Conservation (phyloP, 1,140 invertebrate genomes). For the Philotrypesis tridentata region DNA sequence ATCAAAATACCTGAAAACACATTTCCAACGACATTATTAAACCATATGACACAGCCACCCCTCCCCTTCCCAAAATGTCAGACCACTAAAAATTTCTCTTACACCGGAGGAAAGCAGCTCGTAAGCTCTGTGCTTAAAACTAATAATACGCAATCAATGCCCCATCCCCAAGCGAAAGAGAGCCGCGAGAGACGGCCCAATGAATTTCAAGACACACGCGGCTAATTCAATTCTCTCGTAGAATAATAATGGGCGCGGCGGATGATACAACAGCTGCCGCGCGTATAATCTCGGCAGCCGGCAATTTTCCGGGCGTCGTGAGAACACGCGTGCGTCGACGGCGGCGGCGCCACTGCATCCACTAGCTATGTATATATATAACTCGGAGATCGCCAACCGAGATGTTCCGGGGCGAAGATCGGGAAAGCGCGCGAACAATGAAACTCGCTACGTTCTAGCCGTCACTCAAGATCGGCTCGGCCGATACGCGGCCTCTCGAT, state of each 20-base stretch:
- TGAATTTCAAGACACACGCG: background rate
- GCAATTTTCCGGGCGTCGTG: background rate
- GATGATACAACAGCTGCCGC: background rate
- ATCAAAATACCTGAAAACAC: too few relatives aligned
- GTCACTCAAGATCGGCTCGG: background rate
- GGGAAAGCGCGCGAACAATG: background rate
- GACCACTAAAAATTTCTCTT: too few relatives aligned
- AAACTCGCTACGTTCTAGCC: background rate
- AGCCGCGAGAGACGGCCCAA: too few relatives aligned
- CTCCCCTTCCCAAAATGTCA: too few relatives aligned
- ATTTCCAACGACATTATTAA: too few relatives aligned
- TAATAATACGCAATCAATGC: too few relatives aligned
- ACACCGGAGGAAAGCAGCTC: too few relatives aligned
- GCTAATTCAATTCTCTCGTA: background rate
- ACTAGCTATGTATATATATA: too few relatives aligned
- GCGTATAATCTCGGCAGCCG: background rate
- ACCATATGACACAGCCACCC: too few relatives aligned
- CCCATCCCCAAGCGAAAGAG: too few relatives aligned
- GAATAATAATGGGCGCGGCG: background rate
- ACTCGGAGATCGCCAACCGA: background rate
- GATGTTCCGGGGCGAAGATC: background rate
- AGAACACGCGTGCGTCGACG: background rate
- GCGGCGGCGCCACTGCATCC: background rate
- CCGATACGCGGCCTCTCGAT: background rate
- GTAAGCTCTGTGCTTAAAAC: too few relatives aligned